A percentile compares a stretch with the other conserved stretches of the same genome.
phyloP scores from a whole-genome alignment of 2,888 invertebrate genomes.

The Nasonia oneida region DNA sequence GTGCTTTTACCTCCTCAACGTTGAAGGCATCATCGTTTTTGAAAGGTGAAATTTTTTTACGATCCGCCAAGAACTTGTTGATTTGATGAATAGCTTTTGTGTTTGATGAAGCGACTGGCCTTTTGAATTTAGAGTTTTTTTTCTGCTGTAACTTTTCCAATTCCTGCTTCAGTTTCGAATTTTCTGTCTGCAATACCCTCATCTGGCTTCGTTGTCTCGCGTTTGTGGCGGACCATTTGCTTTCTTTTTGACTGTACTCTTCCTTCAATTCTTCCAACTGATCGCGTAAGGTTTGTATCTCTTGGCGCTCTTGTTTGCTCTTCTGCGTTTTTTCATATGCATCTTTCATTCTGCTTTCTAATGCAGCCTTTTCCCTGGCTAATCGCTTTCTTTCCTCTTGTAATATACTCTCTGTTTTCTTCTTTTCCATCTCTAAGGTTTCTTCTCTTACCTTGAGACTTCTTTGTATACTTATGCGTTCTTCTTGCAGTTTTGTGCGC shows the following conservation, averaged over 20 bases:
- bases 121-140: slow-evolving; percentile 84
- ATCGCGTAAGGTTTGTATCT: slow-evolving; percentile 82
- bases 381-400: slow-evolving; percentile 87
- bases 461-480: slow-evolving; percentile 80
- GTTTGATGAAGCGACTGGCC: slow-evolving; percentile 82
- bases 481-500: slow-evolving; percentile 81
- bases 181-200: slow-evolving; percentile 87
- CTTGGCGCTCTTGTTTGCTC: slow-evolving; percentile 86
- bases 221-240: slow-evolving; percentile 86
- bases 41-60: slow-evolving; percentile 56
- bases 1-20: slow-evolving; percentile 63
- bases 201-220: slow-evolving; percentile 88
- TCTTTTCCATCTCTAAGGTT: slow-evolving; percentile 83
- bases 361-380: slow-evolving; percentile 83
- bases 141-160: slow-evolving; percentile 84
- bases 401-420: slow-evolving; percentile 83
- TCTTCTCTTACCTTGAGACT: slow-evolving; percentile 82
- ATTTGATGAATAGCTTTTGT: slow-evolving; percentile 89
- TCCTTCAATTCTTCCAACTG: slow-evolving; percentile 84
- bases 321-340: slow-evolving; percentile 83
- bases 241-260: slow-evolving; percentile 87
- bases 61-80: slow-evolving; percentile 82
- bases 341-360: slow-evolving; percentile 85
- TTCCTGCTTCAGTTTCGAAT: slow-evolving; percentile 83
- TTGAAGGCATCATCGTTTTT: slow-evolving; percentile 66